phyloP scores from a whole-genome alignment of 2,113 vertebrate species.

The Anser brachyrhynchus region DNA sequence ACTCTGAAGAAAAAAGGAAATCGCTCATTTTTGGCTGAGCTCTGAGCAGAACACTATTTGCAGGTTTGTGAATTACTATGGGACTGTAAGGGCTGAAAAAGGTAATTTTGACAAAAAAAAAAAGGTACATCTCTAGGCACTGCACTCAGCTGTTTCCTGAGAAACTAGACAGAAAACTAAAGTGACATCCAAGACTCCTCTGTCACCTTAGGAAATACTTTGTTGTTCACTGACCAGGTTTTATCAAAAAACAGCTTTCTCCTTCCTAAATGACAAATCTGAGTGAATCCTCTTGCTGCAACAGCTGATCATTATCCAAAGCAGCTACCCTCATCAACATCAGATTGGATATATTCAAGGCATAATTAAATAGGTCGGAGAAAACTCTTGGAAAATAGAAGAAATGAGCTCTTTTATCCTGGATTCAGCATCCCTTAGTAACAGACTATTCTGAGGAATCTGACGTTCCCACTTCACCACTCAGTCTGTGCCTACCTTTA shows the following conservation, averaged over 20 bases:
- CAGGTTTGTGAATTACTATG: constrained; percentile 22
- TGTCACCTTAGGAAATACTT: neutral
- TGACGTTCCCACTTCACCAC: constrained; percentile 15
- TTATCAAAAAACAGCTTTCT: neutral
- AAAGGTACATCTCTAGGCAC: neutral
- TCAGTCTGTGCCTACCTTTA: constrained; percentile 37
- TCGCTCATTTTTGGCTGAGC: constrained; percentile 33
- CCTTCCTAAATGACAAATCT: constrained; percentile 4
- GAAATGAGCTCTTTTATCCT: constrained; percentile 25
- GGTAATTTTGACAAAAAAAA: neutral
- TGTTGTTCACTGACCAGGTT: neutral
- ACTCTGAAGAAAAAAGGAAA: constrained; percentile 16
- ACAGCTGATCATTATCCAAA: constrained; percentile 31
- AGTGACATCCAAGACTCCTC: neutral
- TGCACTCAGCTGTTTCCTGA: neutral
- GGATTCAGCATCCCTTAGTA: constrained; percentile 44
- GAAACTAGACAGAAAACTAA: neutral
- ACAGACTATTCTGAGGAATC: constrained; percentile 43
- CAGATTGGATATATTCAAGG: constrained; percentile 4
- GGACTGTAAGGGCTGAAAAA: neutral
- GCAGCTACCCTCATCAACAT: constrained; percentile 14
- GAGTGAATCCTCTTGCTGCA: neutral
- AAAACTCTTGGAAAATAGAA: constrained; percentile 23
- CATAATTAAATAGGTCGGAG: constrained; percentile 29
- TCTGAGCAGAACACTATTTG: neutral